Evolutionary conservation across 2,113 vertebrate genomes (phyloP), one percentile per base, ranked within the genome.

Genomic region (Thunnus maccoyii): DNA sequence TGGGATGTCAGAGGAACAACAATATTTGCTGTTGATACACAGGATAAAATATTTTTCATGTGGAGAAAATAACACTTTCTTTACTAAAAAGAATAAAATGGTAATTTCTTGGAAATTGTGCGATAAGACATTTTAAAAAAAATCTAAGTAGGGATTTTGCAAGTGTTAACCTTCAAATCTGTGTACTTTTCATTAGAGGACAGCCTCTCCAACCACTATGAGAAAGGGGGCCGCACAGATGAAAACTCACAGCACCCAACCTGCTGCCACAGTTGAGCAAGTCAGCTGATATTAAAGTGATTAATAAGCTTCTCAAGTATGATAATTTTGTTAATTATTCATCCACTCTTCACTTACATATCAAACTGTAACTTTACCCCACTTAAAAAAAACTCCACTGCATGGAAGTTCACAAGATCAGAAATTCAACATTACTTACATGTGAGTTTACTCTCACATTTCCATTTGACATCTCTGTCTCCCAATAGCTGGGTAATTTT

Each of bases 241-340:
- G 36, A 41, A 41, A 41, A 41, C 5, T 41, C 7, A 41, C 36
- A 41, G 36, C 7, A 41, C 36, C 36, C 56, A 69, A 50, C 48
- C 22, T 18, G 27, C 0, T 69, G n/a, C 41, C 32, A 41, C 27
- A 58, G 56, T 78, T 65, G 65, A 76, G 13, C n/a, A 66, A 61
- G 65, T 62, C 70, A 78, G 50, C 50, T 73, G 52, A 75, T 69
- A 60, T 69, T 25, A 63, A 20, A 77, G 25, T 73, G 65, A 80
- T 85, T 82, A 83, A 72, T 47, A 41, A 22, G 30, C 25, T 30
- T 61, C 60, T 46, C 18, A 78, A 14, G 12, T 54, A 32, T 22
- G 5, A 70, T 67, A 9, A 68, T 51, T 51, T 30, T 25, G 46
- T 41, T 76, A 18, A 46, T 44, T n/a, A 65, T 36, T 65, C 20